phyloP scores from a whole-genome alignment of 1,140 invertebrate species.

The Microvelia longipes region DNA sequence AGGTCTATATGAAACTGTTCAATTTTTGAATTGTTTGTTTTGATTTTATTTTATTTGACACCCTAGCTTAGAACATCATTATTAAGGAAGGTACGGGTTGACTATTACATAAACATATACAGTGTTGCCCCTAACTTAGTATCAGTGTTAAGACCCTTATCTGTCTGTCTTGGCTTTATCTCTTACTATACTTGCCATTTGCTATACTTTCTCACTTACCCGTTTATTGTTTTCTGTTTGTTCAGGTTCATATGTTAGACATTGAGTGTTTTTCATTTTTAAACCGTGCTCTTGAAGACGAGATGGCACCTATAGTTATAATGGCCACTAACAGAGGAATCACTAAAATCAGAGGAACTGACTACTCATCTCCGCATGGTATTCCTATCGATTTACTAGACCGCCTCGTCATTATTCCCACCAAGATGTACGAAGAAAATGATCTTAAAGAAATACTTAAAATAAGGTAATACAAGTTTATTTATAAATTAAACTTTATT shows the following conservation, averaged over 20 bases:
- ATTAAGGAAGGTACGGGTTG: no score
- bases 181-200: no score
- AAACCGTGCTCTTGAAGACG: slow-evolving; percentile 89
- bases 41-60: no score
- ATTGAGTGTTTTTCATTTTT: slow-evolving; percentile 98
- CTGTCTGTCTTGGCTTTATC: no score
- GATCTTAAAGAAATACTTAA: slow-evolving; percentile 86
- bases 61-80: no score
- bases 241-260: slow-evolving; percentile 91
- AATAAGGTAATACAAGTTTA: slow-evolving; percentile 58
- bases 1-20: no score
- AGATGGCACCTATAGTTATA: slow-evolving; percentile 92
- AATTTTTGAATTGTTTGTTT: no score
- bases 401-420: slow-evolving; percentile 87
- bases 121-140: no score
- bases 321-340: slow-evolving; percentile 99
- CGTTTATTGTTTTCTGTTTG: no score
- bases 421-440: slow-evolving; percentile 70
- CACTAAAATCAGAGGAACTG: slow-evolving; percentile 82
- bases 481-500: slow-evolving; percentile 2
- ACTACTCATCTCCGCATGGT: slow-evolving; percentile 86
- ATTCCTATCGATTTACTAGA: slow-evolving; percentile 93
- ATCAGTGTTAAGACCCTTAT: no score
- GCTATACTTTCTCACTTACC: no score
- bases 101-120: no score